These are phyloP conservation scores for Nymphicus hollandicus DNA, from an alignment of 2,113 vertebrate species.

Conservation along the genomic window DNA sequence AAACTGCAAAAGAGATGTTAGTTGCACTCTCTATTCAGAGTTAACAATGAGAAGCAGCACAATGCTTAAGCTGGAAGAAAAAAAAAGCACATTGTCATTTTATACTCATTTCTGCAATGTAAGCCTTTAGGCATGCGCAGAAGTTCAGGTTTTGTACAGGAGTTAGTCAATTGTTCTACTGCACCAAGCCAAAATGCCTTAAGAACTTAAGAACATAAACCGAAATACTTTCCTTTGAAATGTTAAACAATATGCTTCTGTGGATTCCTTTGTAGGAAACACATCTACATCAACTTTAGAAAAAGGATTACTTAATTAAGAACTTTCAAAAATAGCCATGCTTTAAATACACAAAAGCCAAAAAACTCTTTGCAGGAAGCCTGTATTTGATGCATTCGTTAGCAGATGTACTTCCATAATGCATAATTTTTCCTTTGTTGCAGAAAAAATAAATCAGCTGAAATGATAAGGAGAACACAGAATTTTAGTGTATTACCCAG, in stretches of 20 bases:
- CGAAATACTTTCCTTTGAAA: not conserved
- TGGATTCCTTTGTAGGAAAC: not conserved
- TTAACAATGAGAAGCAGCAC: not conserved
- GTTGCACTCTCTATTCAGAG: not conserved
- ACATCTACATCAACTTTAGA: not conserved
- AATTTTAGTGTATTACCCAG: not conserved
- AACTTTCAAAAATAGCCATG: not conserved
- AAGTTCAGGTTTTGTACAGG: not conserved
- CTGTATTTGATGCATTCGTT: not conserved
- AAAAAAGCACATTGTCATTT: not conserved
- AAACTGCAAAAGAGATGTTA: not conserved
- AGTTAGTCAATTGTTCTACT: not conserved
- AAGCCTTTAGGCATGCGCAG: not conserved
- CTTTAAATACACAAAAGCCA: not conserved
- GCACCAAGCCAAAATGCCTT: not conserved
- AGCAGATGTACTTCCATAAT: not conserved
- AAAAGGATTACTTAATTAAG: not conserved
- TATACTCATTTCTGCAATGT: not conserved
- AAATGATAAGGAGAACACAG: not conserved
- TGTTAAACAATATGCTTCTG: not conserved
- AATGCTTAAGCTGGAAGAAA: not conserved
- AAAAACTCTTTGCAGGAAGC: not conserved
- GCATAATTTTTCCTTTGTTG: not conserved
- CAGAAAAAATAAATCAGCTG: not conserved
- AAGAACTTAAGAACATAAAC: not conserved